Base-by-base conservation (phyloP, 2,888 invertebrate species). In the Idaea dimidiata region DNA sequence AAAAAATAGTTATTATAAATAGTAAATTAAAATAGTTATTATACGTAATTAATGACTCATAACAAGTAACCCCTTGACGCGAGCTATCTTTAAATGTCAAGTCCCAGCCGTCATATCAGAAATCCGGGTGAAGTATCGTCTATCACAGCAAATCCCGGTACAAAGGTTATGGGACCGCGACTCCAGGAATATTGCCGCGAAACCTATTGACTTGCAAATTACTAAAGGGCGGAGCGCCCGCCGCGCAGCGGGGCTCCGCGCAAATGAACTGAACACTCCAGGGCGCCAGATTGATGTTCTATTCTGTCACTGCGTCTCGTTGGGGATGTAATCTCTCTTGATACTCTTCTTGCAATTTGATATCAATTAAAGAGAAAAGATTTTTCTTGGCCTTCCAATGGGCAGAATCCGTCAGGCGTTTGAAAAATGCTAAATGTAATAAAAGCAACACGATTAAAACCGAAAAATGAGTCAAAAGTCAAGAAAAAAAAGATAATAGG, bases 181-280 rank as follows among this genome's bases (percentile, higher is more conserved):
- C 60, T 61, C 59, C 33, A 58, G 61, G 57, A 53, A 43, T 56
- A 18, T 17, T 17, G 55, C 55, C 61, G 61, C 62, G 57, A 62
- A 1, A 59, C 43, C 64, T 69, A 69, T 75, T 67, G 63, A 72
- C 70, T 71, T 69, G 72, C 66, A 72, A 76, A 77, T 73, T 3
- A 24, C 24, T 24, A 64, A 57, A 17, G 17, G 56, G 18, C 43
- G 43, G 54, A 16, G 16, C 54, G 16, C 54, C 54, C 54, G 16
- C 17, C 17, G 56, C 18, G 18, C 17, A 18, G 56, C 18, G 56
- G 56, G 43, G 56, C 7, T 24, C 58, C 54, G 54, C 18, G 31
- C 56, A 33, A 56, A 56, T 56, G 56, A 56, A 18, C 56, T 56
- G 56, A 14, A 17, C 14, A 56, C 56, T 18, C 14, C 56, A 18